Base-by-base conservation (phyloP, 2,888 invertebrate genomes). In the Dichetophora obliterata region DNA sequence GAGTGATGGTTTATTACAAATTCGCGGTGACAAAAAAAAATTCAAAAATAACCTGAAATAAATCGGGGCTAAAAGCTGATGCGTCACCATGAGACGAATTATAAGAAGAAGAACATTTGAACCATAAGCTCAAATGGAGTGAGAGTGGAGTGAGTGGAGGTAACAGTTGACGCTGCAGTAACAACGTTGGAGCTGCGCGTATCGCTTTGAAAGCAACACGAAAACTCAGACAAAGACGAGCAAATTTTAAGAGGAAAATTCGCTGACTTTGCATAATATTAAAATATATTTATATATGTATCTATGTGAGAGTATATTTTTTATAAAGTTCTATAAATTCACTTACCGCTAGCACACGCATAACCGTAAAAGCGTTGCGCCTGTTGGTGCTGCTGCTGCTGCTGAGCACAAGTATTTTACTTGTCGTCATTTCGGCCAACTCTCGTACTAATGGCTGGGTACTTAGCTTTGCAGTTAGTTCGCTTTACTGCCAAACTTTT, bases 311-410 rank as follows among this genome's bases (percentile, higher is more conserved):
- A 4, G 5, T 31, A 5, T 4, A 14, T 43, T 11, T 43, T 43
- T 43, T 8, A 54, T 54, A 54, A 54, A 54, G 19, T n/a, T 43
- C 22, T 8, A 66, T 59, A 71, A 74, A 78, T 80, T 82, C 66
- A 85, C 85, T 85, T 83, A 85, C 85, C 86, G 86, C 85, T 83
- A 85, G 82, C 82, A 83, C 81, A 82, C 84, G 84, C 84, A 82
- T 85, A 84, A 86, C 85, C 84, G 86, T 85, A 82, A 83, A 84
- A 84, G 83, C 79, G 66, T 68, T 80, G 81, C 83, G 84, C 84
- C 85, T 85, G 83, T 72, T 75, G 82, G 74, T 77, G 80, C 79
- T 31, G 31, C 31, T 31, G 31, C 68, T 75, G 82, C 75, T 75
- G 48, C 61, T 69, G 78, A 73, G 68, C 69, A 50, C 34, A 72